Base-by-base conservation (phyloP, 2,797 vertebrate genomes). In the Lepus townsendii region DNA sequence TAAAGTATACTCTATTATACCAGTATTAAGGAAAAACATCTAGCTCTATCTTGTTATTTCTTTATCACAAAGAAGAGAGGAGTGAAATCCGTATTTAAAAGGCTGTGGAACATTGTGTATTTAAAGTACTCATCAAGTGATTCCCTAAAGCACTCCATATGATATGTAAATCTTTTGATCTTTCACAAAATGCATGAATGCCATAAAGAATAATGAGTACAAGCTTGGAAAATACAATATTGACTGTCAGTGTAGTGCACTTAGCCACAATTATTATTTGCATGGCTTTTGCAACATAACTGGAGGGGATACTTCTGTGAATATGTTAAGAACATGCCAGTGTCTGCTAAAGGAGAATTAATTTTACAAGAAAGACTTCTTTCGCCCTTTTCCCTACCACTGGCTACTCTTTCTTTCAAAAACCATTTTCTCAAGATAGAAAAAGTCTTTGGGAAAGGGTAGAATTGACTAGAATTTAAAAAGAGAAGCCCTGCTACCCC, bases 101-200 rank as follows among this genome's bases (percentile, higher is more conserved):
- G 97, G 96, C 96, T 95, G 96, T 69, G 96, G 97, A 98, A 98
- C 97, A 98, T 95, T 97, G 98, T 96, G 97, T 96, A 97, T 98
- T 98, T 98, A 98, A 98, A 98, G 97, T 97, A 96, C 98, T 98
- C 98, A 98, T 98, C 98, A 98, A 98, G 98, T 98, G 96, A 97
- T 98, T 98, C 98, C 98, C 98, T 98, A 97, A 98, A 98, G 98
- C 98, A 98, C 98, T 98, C 98, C 97, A 98, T 98, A 98, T 98
- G 98, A 98, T 98, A 98, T 98, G 98, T 98, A 98, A 98, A 98
- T 98, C 98, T 98, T 98, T 98, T 98, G 98, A 98, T 98, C 98
- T 98, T 97, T 97, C 98, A 97, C 97, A 98, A 98, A 98, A 98
- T 97, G 98, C 98, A 98, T 97, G 96, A 98, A 98, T 98, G 97